Evolutionary conservation across 1,140 invertebrate genomes (phyloP), one percentile per base, ranked within the genome.

Genomic region (Drusus annulatus): DNA sequence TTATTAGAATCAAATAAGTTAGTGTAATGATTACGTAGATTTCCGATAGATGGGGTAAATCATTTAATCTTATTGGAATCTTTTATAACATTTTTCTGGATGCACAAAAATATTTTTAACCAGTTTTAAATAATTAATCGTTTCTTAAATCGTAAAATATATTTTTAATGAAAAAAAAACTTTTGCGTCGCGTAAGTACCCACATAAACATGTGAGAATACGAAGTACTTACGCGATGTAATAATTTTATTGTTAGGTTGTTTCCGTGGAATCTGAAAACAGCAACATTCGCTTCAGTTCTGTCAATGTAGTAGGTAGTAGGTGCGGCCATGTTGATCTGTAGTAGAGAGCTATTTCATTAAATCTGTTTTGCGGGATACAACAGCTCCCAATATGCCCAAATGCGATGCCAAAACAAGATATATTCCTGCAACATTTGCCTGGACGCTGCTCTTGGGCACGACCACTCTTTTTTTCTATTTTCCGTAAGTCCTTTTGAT

Each of bases 401-500:
- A 95, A 95, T 97, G 96, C 92, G 95, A 96, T 92, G 93, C 95
- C 86, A 96, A 95, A 90, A 96, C 95, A 87, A 95, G 95, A 91
- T 97, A 96, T 91, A 94, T 98, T 91, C 98, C 98, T 89, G 97
- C 97, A 86, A 95, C 96, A 86, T 96, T 98, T 91, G 98, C 98
- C 86, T 99, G 98, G 98, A 94, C 94, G 81, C 91, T 99, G 85
- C 92, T 99, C 84, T 91, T 99, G 85, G 93, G 93, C 85, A 96
- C 97, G 82, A 98, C 97, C 84, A 93, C 93, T 85, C 92, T 97
- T 84, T 99, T 99, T 93, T 99, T 98, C 91, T 96, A 95, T 90
- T 98, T 96, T 91, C 96, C 97, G 97, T 98, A 92, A 98, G 96
- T 97, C 83, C 84, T 80, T 78, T 78, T 84, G 76, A 79, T 65